phyloP scores from a whole-genome alignment of 1,140 invertebrate species.

The Chlorops oryzae region DNA sequence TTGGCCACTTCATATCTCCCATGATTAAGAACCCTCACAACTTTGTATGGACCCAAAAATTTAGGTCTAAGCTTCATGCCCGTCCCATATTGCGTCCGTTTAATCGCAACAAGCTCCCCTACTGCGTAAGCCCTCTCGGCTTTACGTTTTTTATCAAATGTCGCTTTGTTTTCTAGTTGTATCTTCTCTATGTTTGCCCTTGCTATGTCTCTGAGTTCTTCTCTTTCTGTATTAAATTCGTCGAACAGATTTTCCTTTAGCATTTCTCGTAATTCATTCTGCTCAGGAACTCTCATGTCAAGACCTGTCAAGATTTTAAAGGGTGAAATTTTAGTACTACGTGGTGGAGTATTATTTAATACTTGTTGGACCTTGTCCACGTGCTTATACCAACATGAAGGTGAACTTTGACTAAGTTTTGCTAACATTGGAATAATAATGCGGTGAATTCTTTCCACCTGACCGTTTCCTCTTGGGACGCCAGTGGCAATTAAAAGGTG shows the following conservation, averaged over 20 bases:
- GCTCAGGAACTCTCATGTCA: slow-evolving; percentile 26
- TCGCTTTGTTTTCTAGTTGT: slow-evolving; percentile 37
- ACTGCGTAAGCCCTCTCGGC: slow-evolving; percentile 22
- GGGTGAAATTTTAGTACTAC: slow-evolving; percentile 32
- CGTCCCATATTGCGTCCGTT: slow-evolving; percentile 36
- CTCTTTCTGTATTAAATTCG: slow-evolving; percentile 16
- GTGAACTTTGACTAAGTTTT: slow-evolving; percentile 29
- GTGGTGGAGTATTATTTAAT: slow-evolving; percentile 35
- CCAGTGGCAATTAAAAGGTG: slow-evolving; percentile 30
- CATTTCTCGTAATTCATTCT: slow-evolving; percentile 18
- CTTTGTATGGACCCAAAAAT: slow-evolving; percentile 40
- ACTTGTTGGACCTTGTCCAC: slow-evolving; percentile 26
- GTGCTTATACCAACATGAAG: slow-evolving; percentile 32
- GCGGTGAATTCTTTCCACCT: slow-evolving; percentile 32
- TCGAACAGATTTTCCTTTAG: slow-evolving; percentile 27
- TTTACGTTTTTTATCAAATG: slow-evolving; percentile 32
- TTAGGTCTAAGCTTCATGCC: slow-evolving; percentile 36
- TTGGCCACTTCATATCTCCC: not conserved
- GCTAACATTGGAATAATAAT: slow-evolving; percentile 28
- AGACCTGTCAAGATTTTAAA: slow-evolving; percentile 36
- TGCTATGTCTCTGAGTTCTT: slow-evolving; percentile 8
- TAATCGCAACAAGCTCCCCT: slow-evolving; percentile 43
- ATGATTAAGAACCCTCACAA: slow-evolving; percentile 14
- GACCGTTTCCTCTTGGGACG: slow-evolving; percentile 32
- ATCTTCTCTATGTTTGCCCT: slow-evolving; percentile 32